Evolutionary conservation across 1,140 invertebrate species (phyloP).

Genomic region (Pogonus chalceus): DNA sequence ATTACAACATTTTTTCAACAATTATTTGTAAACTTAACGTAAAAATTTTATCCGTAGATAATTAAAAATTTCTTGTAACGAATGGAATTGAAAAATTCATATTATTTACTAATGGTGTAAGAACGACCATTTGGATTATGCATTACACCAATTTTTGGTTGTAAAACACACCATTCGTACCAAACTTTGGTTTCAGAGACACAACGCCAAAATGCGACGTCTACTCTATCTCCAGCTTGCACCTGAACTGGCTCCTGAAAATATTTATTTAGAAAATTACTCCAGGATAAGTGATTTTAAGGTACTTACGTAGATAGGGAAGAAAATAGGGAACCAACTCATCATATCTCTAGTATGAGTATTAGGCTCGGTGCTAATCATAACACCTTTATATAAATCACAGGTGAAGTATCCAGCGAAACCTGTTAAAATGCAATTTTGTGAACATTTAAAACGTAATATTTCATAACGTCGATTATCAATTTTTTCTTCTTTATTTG

Average conservation of each 20-base stretch:
- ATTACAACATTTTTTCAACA: too few relatives aligned
- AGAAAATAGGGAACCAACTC: slow-evolving; percentile 95
- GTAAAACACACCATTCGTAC: slow-evolving; percentile 88
- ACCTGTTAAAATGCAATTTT: slow-evolving; percentile 78
- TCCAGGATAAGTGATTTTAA: neutral
- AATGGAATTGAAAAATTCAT: neutral
- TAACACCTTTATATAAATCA: slow-evolving; percentile 72
- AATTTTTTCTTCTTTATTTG: slow-evolving; percentile 52
- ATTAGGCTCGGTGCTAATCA: slow-evolving; percentile 78
- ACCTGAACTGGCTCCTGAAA: slow-evolving; percentile 66
- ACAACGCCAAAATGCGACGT: slow-evolving; percentile 81
- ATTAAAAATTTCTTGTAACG: too few relatives aligned
- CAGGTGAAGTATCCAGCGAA: slow-evolving; percentile 94
- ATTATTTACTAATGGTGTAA: slow-evolving; percentile 31
- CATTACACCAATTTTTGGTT: slow-evolving; percentile 52
- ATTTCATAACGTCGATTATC: slow-evolving; percentile 69
- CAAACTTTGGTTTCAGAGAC: slow-evolving; percentile 73
- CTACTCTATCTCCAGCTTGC: slow-evolving; percentile 55
- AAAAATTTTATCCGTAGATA: too few relatives aligned
- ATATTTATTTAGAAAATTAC: slow-evolving; percentile 11
- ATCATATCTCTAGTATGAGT: slow-evolving; percentile 87
- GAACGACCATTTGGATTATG: slow-evolving; percentile 77
- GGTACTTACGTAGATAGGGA: slow-evolving; percentile 66
- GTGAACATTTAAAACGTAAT: slow-evolving; percentile 56
- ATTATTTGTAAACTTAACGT: too few relatives aligned